phyloP scores from a whole-genome alignment of 2,888 invertebrate species.

The Temnothorax rugatulus region DNA sequence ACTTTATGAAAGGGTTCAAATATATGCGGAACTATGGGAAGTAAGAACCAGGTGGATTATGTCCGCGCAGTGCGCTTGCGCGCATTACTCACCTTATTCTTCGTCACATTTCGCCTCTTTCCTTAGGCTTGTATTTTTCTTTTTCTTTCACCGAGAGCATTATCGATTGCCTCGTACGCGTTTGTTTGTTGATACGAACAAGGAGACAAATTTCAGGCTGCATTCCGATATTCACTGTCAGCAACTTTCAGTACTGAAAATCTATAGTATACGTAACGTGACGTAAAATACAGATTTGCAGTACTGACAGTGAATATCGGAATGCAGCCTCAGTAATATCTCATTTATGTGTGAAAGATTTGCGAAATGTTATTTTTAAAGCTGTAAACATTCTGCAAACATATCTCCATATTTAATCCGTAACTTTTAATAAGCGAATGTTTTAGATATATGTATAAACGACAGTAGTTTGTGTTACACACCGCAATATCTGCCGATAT shows the following conservation, averaged over 20 bases:
- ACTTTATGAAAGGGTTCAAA: slow-evolving; percentile 48
- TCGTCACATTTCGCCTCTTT: slow-evolving; percentile 19
- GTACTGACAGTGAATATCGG: no score
- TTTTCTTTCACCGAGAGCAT: background rate
- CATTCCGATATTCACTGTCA: no score
- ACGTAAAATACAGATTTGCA: no score
- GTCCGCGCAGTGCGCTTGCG: slow-evolving; percentile 32
- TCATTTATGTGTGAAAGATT: background rate
- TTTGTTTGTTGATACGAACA: background rate
- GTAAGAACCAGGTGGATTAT: slow-evolving; percentile 53
- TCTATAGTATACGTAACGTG: no score
- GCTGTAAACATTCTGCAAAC: background rate
- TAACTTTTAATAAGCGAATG: background rate
- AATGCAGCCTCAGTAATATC: no score
- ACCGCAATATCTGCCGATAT: background rate
- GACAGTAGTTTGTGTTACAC: background rate
- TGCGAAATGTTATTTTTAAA: background rate
- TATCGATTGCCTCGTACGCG: background rate
- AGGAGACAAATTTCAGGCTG: background rate
- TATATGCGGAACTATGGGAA: slow-evolving; percentile 48
- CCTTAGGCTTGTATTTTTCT: slow-evolving; percentile 35
- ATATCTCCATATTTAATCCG: background rate
- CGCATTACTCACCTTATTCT: slow-evolving; percentile 32
- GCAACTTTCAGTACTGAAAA: no score
- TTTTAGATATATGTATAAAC: background rate